Percentiles rank a stretch among this genome's conserved stretches.
Conservation (phyloP, 1,140 invertebrate genomes). For the Heterodera schachtii region DNA sequence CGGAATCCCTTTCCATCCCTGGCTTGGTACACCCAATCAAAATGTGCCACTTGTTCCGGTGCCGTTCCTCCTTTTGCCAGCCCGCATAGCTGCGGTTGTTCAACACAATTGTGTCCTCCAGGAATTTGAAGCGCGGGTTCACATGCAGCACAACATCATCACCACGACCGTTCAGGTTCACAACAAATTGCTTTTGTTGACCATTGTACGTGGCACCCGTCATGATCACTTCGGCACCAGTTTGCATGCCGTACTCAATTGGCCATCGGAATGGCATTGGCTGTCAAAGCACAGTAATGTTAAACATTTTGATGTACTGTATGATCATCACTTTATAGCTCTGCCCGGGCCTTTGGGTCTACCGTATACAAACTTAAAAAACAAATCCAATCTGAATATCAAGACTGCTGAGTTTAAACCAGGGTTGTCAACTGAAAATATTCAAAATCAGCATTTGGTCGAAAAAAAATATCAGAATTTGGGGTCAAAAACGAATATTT, state of each 20-base stretch:
- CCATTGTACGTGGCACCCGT: constrained; percentile 23
- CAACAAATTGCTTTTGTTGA: constrained; percentile 16
- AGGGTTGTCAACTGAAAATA: neutral
- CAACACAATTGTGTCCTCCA: constrained; percentile 31
- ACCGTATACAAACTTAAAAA: no score
- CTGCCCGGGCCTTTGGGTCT: no score
- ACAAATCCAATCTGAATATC: no score
- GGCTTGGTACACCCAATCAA: no score
- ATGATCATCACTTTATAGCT: no score
- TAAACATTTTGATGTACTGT: neutral
- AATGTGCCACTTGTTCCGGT: constrained; percentile 5
- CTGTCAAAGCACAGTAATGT: neutral
- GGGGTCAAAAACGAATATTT: no score
- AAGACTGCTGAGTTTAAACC: neutral
- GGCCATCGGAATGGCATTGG: constrained; percentile 22
- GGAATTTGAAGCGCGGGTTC: constrained; percentile 30
- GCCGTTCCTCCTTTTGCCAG: constrained; percentile 26
- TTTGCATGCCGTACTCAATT: constrained; percentile 23
- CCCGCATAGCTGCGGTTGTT: constrained; percentile 20
- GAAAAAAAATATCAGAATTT: neutral
- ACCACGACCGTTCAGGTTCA: constrained; percentile 18
- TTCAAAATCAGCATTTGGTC: neutral
- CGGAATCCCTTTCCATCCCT: no score
- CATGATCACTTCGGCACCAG: constrained; percentile 24
- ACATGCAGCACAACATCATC: constrained; percentile 28